phyloP scores from a whole-genome alignment of 1,140 invertebrate genomes.

The Bombus turneri region DNA sequence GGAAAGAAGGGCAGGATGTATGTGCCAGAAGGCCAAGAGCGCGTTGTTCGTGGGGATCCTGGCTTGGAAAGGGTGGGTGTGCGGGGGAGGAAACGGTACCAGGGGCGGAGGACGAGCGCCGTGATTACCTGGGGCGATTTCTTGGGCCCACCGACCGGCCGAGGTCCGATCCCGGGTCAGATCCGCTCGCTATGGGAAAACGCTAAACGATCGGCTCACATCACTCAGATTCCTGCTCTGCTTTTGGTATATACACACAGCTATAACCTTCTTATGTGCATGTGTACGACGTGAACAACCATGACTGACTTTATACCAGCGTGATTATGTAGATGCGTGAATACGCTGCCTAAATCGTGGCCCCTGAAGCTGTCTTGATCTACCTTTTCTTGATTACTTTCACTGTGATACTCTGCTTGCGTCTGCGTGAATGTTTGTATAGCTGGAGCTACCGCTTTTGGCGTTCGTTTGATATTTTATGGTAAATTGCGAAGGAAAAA shows the following conservation, averaged over 20 bases:
- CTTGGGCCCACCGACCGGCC: conserved; percentile 73
- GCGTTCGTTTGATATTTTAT: not conserved
- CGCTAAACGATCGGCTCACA: conserved; percentile 82
- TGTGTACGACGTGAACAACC: not conserved
- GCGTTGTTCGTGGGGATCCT: conserved; percentile 46
- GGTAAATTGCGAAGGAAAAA: not conserved
- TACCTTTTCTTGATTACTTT: not conserved
- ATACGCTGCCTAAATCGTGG: not conserved
- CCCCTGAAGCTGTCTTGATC: not conserved
- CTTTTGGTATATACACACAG: conserved; percentile 60
- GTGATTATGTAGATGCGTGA: conserved; percentile 9
- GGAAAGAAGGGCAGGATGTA: conserved; percentile 42
- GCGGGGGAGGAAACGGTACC: conserved; percentile 70
- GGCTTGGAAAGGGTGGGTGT: conserved; percentile 60
- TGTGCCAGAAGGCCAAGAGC: conserved; percentile 48
- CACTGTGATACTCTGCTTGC: not conserved
- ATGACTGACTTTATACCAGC: not conserved
- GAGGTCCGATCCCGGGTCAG: conserved; percentile 81
- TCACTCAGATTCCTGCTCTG: conserved; percentile 80
- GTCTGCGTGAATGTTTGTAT: not conserved
- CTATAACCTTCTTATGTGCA: not conserved
- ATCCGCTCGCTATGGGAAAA: conserved; percentile 82
- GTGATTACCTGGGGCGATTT: conserved; percentile 81
- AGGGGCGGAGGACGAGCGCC: conserved; percentile 74
- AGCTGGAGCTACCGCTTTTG: not conserved